Evolutionary conservation across 2,888 invertebrate genomes (phyloP).

Genomic region (Andrena chrysosceles): DNA sequence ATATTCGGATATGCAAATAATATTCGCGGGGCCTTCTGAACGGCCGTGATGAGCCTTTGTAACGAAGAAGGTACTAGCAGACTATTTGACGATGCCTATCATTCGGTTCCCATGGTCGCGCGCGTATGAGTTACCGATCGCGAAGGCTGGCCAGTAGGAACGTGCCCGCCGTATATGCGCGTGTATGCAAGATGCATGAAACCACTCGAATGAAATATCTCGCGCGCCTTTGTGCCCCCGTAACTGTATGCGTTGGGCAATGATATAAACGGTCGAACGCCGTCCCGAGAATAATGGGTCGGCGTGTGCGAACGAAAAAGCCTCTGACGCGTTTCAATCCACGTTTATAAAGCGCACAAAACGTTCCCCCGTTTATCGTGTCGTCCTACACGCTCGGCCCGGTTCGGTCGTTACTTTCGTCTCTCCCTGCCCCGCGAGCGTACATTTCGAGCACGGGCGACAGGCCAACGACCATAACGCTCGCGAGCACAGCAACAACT

Average conservation of each 20-base stretch:
- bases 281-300: slow-evolving; percentile 46
- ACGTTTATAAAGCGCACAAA: slow-evolving; percentile 15
- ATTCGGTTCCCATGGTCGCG: slow-evolving; percentile 18
- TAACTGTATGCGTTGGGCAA: slow-evolving; percentile 40
- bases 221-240: slow-evolving; percentile 21
- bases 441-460: slow-evolving; percentile 55
- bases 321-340: slow-evolving; percentile 48
- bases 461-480: slow-evolving; percentile 70
- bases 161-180: slow-evolving; percentile 3
- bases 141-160: slow-evolving; percentile 24
- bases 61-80: not conserved
- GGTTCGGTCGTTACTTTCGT: slow-evolving; percentile 29
- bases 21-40: not conserved
- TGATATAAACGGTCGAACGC: slow-evolving; percentile 56
- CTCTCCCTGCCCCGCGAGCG: slow-evolving; percentile 2
- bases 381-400: slow-evolving; percentile 27
- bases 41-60: not conserved
- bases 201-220: slow-evolving; percentile 34
- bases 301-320: slow-evolving; percentile 58
- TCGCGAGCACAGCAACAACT: slow-evolving; percentile 14
- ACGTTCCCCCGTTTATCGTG: slow-evolving; percentile 37
- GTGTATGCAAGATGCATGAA: slow-evolving; percentile 20
- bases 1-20: not conserved
- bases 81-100: not conserved
- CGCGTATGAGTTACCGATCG: slow-evolving; percentile 5